Base-by-base conservation (phyloP, 2,888 invertebrate genomes). In the Ctenicera cuprea region DNA sequence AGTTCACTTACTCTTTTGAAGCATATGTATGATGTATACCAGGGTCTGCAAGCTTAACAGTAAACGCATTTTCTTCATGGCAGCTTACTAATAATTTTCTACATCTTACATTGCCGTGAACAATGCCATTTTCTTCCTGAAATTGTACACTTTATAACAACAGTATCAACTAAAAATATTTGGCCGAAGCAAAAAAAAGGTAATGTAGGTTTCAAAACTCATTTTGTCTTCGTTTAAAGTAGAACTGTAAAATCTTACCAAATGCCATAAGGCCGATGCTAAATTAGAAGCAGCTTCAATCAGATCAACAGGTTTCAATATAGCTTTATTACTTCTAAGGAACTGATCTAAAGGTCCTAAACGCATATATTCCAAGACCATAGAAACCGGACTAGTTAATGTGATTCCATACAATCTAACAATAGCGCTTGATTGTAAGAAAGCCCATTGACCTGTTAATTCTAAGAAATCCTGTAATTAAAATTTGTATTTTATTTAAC, bases 61-160 rank as follows among this genome's bases (percentile, higher is more conserved):
- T 89, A 80, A 97, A 92, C 37, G 89, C 87, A 81, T 90, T 90
- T 9, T 92, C 91, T 77, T 92, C 91, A 81, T 93, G 94, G 54
- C 90, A 89, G 65, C 93, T 91, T n/a, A 97, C 94, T 82, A 95
- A 88, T 74, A 97, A 87, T 82, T 96, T 94, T 41, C 93, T 89
- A 85, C 96, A 96, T 66, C 97, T 90, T 71, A 97, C 93, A 83
- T 93, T 93, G 12, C 95, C 96, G 88, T 97, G 97, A 63, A 94
- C 92, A 33, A 96, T 91, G 43, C 92, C 91, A 80, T 94, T 93
- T 85, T 96, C 95, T 83, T 93, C 91, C 92, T 92, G 78, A 38
- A 18, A 33, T 65, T 8, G 43, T 45, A 0, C 9, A 52, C 37
- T 54, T 54, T 48, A 30, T 11, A 30, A 45, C 11, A 14, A 57